Evolutionary conservation across 53 echinoderm and acorn worm genomes (phyloP), one percentile per base, ranked within the genome.

Genomic region (Astropecten irregularis): DNA sequence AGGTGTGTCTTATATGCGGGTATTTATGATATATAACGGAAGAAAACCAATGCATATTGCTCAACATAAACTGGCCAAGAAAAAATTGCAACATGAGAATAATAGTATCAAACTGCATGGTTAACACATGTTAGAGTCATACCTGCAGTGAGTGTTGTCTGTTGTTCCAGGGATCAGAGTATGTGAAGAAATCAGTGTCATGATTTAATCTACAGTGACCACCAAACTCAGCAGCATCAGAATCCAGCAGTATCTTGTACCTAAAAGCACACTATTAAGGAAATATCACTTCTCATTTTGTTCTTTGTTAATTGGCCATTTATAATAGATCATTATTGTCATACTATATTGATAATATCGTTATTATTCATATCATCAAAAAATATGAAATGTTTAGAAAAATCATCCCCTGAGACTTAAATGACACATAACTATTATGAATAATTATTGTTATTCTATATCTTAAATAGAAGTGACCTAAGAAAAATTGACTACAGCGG

Each of bases 201-300:
- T 90, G 92, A 54, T 97, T 90, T 4, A 97, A 76, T 35, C 91
- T 52, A 22, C 88, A 83, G 56, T 94, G 94, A 13, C 99, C 99
- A 40, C 99, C 94, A 81, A 94, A 97, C 72, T 88, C 90, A 34
- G 83, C 88, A 26, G 76, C 50, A 67, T 97, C 99, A 33, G 94
- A 94, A 33, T 97, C 93, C 32, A 97, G 74, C 7, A 92, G 85
- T 31, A 97, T 84, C 70, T 90, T 94, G 85, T 97, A 97, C 79
- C 99, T 96, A n/a, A n/a, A n/a, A n/a, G n/a, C 73, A 36, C 25
- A 21, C 10, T 15, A 69, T 14, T 69, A 44, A 69, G 47, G 40
- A 69, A 44, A 7, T 10, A 27, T 15, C 19, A 21, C 67, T 21
- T 27, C 16, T 27, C 10, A 10, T 22, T 16, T 2, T 33, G 9